These are phyloP conservation scores for Yponomeuta plumbellus DNA, from an alignment of 2,888 invertebrate genomes.

Conservation along the genomic window DNA sequence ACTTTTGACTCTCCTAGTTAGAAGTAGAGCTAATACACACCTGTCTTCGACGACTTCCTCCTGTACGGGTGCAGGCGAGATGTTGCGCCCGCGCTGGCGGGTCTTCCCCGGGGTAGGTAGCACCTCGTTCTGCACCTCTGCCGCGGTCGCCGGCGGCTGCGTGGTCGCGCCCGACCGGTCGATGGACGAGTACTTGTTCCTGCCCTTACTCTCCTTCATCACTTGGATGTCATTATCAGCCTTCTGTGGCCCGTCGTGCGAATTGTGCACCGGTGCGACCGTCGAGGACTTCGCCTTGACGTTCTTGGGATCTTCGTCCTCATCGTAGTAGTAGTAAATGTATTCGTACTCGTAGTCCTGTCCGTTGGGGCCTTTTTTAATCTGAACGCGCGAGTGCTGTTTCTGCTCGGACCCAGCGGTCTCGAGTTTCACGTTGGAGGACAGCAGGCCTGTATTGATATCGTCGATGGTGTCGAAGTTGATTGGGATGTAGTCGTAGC, in stretches of 20 bases:
- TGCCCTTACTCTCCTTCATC: slow-evolving; percentile 58
- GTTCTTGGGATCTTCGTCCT: slow-evolving; percentile 79
- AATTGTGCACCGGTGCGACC: slow-evolving; percentile 59
- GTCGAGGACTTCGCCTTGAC: slow-evolving; percentile 42
- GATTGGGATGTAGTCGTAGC: slow-evolving; percentile 63
- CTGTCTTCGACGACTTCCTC: slow-evolving; percentile 73
- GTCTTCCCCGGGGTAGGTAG: slow-evolving; percentile 68
- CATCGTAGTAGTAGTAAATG: slow-evolving; percentile 93
- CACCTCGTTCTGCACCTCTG: slow-evolving; percentile 82
- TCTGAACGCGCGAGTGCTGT: slow-evolving; percentile 84
- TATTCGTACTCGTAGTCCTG: slow-evolving; percentile 95
- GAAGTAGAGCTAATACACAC: slow-evolving; percentile 34
- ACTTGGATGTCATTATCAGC: slow-evolving; percentile 63
- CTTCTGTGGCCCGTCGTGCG: slow-evolving; percentile 79
- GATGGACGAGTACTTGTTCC: slow-evolving; percentile 74
- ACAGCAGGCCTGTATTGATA: slow-evolving; percentile 63
- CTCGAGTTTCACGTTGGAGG: slow-evolving; percentile 74
- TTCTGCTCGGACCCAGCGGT: slow-evolving; percentile 82
- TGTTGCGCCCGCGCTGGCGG: slow-evolving; percentile 68
- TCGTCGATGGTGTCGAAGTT: slow-evolving; percentile 71
- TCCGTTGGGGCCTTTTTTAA: slow-evolving; percentile 92
- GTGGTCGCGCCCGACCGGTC: slow-evolving; percentile 61
- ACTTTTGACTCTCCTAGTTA: no score
- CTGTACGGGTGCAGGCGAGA: slow-evolving; percentile 64
- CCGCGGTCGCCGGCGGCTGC: slow-evolving; percentile 61